Percentiles rank a stretch among this genome's conserved stretches.
phyloP scores from a whole-genome alignment of 2,888 invertebrate species.

The Ceramica pisi region DNA sequence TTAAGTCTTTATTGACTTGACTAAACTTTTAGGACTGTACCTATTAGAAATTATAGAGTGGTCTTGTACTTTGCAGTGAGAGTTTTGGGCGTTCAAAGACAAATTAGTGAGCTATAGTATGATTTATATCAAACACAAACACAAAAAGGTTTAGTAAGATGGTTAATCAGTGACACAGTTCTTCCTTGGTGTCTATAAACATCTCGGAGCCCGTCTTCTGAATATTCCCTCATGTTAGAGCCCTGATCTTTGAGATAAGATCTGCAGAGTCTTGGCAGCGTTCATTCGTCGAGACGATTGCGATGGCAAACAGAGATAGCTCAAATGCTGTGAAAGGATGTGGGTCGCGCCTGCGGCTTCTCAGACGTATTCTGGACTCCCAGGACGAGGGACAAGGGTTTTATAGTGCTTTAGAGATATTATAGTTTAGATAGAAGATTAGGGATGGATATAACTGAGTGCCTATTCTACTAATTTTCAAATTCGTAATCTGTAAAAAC shows the following conservation, averaged over 20 bases:
- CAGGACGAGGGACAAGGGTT: conserved; percentile 26
- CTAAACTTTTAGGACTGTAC: background rate
- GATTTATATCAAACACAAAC: conserved; percentile 1
- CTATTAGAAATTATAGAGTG: background rate
- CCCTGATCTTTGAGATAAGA: conserved; percentile 50
- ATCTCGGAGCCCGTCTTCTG: conserved; percentile 12
- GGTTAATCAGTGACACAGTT: conserved; percentile 2
- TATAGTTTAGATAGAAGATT: conserved; percentile 19
- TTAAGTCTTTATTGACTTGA: background rate
- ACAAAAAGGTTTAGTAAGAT: conserved; percentile 1
- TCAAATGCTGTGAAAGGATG: conserved; percentile 87
- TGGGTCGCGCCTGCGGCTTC: conserved; percentile 84
- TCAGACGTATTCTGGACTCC: conserved; percentile 67
- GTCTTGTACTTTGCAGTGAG: background rate
- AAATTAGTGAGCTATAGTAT: background rate
- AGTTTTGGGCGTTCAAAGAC: background rate
- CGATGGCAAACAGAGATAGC: conserved; percentile 88
- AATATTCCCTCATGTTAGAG: conserved; percentile 55
- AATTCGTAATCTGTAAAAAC: too few species aligned
- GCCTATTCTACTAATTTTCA: too few species aligned
- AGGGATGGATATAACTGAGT: background rate
- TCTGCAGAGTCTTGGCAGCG: conserved; percentile 49
- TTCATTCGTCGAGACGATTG: conserved; percentile 78
- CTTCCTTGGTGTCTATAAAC: conserved; percentile 27
- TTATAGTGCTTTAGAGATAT: conserved; percentile 1